Percentiles rank a stretch among this genome's conserved stretches.
phyloP scores from a whole-genome alignment of 2,888 invertebrate species.

The Unio delphinus region DNA sequence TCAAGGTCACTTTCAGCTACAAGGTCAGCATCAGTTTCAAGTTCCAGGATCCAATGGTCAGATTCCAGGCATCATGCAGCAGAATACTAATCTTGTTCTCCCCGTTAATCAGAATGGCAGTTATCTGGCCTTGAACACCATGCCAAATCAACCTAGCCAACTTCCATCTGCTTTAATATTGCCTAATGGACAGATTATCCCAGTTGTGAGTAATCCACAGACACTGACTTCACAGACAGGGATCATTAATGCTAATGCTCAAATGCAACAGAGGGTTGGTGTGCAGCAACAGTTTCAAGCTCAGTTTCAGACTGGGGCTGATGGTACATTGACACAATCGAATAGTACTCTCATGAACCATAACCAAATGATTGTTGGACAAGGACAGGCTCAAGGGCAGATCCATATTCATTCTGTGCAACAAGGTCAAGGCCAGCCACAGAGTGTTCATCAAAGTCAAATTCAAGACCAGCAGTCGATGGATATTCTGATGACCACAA shows the following conservation, averaged over 20 bases:
- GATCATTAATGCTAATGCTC: constrained; percentile 15
- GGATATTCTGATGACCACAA: constrained; percentile 26
- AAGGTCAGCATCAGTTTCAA: constrained; percentile 14
- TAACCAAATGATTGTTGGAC: background rate
- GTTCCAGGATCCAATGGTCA: constrained; percentile 11
- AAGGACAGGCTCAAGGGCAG: background rate
- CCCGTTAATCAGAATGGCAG: constrained; percentile 48
- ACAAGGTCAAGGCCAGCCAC: background rate
- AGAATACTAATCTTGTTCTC: constrained; percentile 26
- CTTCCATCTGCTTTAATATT: constrained; percentile 69
- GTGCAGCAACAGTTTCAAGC: constrained; percentile 20
- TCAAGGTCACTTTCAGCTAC: constrained; percentile 30
- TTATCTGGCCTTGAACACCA: constrained; percentile 46
- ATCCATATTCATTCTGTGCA: background rate
- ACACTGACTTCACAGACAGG: constrained; percentile 24
- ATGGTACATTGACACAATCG: constrained; percentile 7
- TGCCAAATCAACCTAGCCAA: constrained; percentile 54
- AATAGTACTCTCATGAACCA: background rate
- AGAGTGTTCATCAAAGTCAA: background rate
- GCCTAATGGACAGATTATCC: constrained; percentile 71
- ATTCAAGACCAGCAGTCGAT: constrained; percentile 3
- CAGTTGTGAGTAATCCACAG: constrained; percentile 70
- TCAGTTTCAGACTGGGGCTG: constrained; percentile 17
- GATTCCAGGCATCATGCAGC: constrained; percentile 32
- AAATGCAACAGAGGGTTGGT: constrained; percentile 23